phyloP scores from a whole-genome alignment of 2,113 vertebrate species.

The Heterocephalus glaber region DNA sequence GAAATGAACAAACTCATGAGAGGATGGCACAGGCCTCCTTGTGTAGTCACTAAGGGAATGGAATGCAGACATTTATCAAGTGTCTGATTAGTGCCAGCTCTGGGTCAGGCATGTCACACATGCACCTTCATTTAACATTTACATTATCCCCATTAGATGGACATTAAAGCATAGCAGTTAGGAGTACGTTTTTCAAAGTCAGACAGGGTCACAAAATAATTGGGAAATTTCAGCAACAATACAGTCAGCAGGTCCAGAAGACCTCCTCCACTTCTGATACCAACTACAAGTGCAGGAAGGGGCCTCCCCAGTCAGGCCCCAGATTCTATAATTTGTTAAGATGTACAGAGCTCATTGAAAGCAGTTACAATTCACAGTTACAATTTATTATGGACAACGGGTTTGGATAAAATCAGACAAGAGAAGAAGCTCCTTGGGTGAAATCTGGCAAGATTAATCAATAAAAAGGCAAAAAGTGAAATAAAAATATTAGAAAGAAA shows the following conservation, averaged over 20 bases:
- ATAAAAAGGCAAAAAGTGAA: not conserved
- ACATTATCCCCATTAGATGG: not conserved
- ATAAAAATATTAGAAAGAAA: constrained; percentile 9
- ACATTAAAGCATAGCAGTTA: not conserved
- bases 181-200: not conserved
- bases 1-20: not conserved
- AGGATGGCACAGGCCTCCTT: not conserved
- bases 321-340: not conserved
- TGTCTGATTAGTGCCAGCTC: not conserved
- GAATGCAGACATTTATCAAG: not conserved
- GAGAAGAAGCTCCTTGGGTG: not conserved
- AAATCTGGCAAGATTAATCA: not conserved
- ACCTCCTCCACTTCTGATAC: not conserved
- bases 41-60: not conserved
- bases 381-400: not conserved
- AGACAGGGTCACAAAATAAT: not conserved
- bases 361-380: not conserved
- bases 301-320: not conserved
- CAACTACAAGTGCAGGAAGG: not conserved
- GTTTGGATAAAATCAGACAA: not conserved
- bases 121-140: not conserved
- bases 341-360: not conserved
- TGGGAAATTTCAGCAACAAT: not conserved
- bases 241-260: not conserved
- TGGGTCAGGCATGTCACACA: not conserved